Evolutionary conservation across 2,888 invertebrate species (phyloP).

Genomic region (Ashinkailepas kermadecensis): DNA sequence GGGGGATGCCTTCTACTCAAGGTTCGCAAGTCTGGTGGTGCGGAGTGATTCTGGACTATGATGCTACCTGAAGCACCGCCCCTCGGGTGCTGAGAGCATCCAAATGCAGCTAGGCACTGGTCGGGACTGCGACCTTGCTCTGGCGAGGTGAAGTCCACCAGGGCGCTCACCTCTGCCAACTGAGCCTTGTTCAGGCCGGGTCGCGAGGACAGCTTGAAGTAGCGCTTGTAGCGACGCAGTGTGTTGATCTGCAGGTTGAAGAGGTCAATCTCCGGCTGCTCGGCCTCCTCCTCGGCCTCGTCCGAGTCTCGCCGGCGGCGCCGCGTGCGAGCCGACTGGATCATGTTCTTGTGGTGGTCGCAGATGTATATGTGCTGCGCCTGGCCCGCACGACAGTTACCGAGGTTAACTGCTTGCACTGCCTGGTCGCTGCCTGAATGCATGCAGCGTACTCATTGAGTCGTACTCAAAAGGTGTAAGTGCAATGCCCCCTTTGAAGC

Average conservation of each 20-base stretch:
- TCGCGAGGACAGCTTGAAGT: conserved; percentile 82
- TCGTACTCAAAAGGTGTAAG: no score
- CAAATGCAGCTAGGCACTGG: no score
- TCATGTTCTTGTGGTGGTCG: conserved; percentile 90
- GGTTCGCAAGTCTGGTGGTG: no score
- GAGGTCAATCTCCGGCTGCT: conserved; percentile 83
- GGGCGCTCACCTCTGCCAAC: conserved; percentile 70
- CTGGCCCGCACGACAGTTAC: conserved; percentile 46
- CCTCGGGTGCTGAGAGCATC: no score
- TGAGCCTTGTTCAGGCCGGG: conserved; percentile 92
- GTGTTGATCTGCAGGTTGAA: conserved; percentile 89
- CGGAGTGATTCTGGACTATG: no score
- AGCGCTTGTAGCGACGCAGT: conserved; percentile 83
- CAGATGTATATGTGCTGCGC: conserved; percentile 93
- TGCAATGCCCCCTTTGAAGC: no score
- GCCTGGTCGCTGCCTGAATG: no score
- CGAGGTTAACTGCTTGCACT: no score
- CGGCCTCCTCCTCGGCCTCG: conserved; percentile 50
- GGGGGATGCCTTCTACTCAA: no score
- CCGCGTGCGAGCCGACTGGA: conserved; percentile 89
- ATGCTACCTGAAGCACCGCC: no score
- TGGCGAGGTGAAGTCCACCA: not conserved
- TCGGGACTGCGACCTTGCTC: no score
- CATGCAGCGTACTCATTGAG: no score
- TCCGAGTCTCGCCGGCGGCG: conserved; percentile 78